Base-by-base conservation (phyloP, 1,140 invertebrate species). In the Heliconius hewitsoni region DNA sequence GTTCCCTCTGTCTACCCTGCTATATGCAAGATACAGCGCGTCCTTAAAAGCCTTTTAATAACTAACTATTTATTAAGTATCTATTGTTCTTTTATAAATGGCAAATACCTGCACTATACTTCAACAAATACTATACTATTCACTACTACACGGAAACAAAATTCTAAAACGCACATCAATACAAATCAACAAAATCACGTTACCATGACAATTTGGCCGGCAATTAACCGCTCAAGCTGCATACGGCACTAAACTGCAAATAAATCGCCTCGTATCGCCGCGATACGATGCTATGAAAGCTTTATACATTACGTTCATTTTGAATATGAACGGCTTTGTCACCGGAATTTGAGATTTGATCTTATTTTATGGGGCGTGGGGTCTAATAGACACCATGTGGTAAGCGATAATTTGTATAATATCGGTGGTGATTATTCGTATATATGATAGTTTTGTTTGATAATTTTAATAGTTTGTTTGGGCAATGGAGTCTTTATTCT, bases 201-300 rank as follows among this genome's bases (percentile, higher is more conserved):
- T 16, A 30, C 60, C 60, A 66, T 66, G 60, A 66, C 60, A 66
- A 66, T 66, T 66, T 30, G 60, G 60, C 60, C 60, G 27, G 19
- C 60, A 66, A 66, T 66, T 66, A 66, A 66, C 60, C n/a, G 60
- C 60, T 66, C 60, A 66, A 66, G 30, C 60, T 66, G 60, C 60
- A 66, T 66, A 66, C 52, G 23, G 52, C 37, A 37, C 52, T 66
- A 66, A 66, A 66, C 60, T 66, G 60, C 60, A 66, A 66, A 66
- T 74, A 74, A 74, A 60, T 60, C 52, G 73, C 52, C 8, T 74
- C 50, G 50, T 57, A 74, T 74, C 60, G 60, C 60, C 60, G 60
- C 60, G 23, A 66, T 66, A 30, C 60, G 23, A 30, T 30, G 60
- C 60, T 66, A 66, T 66, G 60, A 66, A 66, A 66, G 60, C 60